phyloP scores from a whole-genome alignment of 2,113 vertebrate species.

The Scolopax mira region DNA sequence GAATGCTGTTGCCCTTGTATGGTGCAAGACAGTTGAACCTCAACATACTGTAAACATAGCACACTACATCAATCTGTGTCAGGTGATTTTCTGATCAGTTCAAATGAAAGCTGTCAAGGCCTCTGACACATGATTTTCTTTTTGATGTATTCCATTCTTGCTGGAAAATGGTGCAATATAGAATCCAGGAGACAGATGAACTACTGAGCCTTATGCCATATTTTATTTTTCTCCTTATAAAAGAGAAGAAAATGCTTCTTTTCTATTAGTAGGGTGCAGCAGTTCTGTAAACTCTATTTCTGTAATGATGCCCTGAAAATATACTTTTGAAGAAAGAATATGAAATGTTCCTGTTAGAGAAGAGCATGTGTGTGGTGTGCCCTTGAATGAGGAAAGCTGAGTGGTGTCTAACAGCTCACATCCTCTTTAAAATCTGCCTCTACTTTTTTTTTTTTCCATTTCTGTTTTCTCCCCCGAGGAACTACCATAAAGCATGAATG shows the following conservation, averaged over 20 bases:
- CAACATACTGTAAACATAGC: background rate
- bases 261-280: background rate
- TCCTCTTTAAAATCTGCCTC: background rate
- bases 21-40: background rate
- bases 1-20: background rate
- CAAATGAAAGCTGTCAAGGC: background rate
- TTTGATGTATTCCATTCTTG: background rate
- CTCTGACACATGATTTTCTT: background rate
- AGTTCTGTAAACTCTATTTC: background rate
- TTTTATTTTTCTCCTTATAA: background rate
- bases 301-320: background rate
- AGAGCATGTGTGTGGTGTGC: background rate
- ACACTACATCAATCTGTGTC: background rate
- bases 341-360: background rate
- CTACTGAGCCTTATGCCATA: background rate
- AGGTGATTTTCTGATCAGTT: background rate
- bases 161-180: background rate
- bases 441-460: background rate
- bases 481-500: background rate
- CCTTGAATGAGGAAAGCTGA: background rate
- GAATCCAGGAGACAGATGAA: background rate
- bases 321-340: background rate
- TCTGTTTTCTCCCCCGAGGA: fast-evolving
- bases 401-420: background rate
- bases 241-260: background rate